Conservation (phyloP, 2,113 vertebrate species). For the Phoenicopterus ruber region DNA sequence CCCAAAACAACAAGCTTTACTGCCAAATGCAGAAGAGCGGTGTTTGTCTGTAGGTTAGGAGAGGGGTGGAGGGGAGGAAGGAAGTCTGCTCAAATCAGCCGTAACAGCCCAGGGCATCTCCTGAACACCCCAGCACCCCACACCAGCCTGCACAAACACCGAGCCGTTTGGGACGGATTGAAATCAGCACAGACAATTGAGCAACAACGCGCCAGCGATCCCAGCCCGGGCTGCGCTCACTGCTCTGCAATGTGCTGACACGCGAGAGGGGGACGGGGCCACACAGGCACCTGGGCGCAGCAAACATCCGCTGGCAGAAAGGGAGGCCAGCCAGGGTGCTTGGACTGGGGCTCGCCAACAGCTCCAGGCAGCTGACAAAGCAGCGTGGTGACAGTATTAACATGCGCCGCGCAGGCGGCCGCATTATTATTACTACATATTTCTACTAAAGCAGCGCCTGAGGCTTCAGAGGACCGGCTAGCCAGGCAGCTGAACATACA, state of each 20-base stretch:
- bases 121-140: background rate
- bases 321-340: background rate
- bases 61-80: background rate
- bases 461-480: background rate
- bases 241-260: slow-evolving; percentile 30
- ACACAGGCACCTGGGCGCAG: background rate
- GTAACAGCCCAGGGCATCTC: background rate
- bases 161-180: background rate
- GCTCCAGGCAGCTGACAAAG: slow-evolving; percentile 50
- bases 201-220: background rate
- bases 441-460: background rate
- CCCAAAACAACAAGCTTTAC: background rate
- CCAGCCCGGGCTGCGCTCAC: background rate
- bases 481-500: slow-evolving; percentile 48
- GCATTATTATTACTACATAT: background rate
- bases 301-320: slow-evolving; percentile 21
- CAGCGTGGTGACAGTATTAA: background rate
- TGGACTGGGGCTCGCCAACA: background rate
- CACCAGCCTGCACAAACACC: background rate
- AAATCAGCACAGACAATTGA: background rate
- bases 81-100: background rate
- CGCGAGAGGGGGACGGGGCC: background rate
- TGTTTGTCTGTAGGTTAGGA: background rate
- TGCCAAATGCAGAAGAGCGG: background rate
- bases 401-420: background rate